Percentiles rank a stretch among this genome's conserved stretches.
Evolutionary conservation across 2,888 invertebrate genomes (phyloP).

Genomic region (Sarcophaga rosellei): DNA sequence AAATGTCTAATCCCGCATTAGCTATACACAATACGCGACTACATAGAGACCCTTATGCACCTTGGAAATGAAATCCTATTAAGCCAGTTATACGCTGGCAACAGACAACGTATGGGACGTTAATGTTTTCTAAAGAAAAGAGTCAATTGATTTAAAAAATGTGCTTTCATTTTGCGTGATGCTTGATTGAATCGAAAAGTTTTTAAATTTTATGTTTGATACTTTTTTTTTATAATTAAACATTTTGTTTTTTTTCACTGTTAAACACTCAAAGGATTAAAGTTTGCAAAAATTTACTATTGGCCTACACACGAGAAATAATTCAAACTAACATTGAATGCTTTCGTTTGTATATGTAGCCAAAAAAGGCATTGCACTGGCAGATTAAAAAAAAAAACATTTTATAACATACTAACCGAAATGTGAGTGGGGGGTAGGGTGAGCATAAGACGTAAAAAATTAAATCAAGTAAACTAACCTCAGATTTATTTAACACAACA

Average conservation of each 20-base stretch:
- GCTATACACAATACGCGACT: too few relatives aligned
- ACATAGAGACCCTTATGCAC: too few relatives aligned
- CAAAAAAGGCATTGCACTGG: constrained; percentile 65
- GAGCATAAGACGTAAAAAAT: not conserved
- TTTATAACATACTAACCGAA: constrained; percentile 3
- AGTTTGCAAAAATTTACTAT: too few relatives aligned
- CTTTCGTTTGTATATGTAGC: constrained; percentile 23
- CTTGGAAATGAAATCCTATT: too few relatives aligned
- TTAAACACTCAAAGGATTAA: constrained; percentile 37
- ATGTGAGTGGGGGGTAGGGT: not conserved
- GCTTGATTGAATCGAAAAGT: too few relatives aligned
- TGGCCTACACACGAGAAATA: constrained; percentile 31
- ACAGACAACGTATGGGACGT: too few relatives aligned
- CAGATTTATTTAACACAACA: not conserved
- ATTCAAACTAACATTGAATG: not conserved
- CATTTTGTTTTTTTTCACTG: not conserved
- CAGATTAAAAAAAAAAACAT: constrained; percentile 42
- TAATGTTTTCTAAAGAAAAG: too few relatives aligned
- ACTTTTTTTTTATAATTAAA: not conserved
- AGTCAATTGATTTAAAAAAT: too few relatives aligned
- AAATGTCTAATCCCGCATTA: too few relatives aligned
- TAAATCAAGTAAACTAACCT: not conserved
- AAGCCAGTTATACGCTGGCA: too few relatives aligned
- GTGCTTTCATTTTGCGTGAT: too few relatives aligned
- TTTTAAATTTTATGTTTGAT: not conserved